Conservation (phyloP, 2,113 vertebrate species). For the Trogon surrucura region DNA sequence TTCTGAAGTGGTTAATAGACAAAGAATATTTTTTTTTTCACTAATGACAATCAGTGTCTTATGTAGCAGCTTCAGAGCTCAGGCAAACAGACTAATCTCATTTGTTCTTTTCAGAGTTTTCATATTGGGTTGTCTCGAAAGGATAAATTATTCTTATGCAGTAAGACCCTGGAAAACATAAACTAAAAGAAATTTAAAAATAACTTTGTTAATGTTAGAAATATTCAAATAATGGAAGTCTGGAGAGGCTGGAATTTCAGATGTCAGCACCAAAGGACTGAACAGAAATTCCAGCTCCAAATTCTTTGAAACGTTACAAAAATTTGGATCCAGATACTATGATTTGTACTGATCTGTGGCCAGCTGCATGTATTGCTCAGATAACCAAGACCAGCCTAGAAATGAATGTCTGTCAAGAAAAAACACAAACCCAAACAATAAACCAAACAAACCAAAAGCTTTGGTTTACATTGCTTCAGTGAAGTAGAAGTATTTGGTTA, state of each 20-base stretch:
- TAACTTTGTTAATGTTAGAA: neutral
- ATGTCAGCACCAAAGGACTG: neutral
- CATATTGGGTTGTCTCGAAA: neutral
- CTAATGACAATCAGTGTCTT: slow-evolving; percentile 11
- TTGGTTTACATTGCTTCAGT: neutral
- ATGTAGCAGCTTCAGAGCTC: neutral
- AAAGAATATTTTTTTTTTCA: slow-evolving; percentile 33
- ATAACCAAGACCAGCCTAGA: neutral
- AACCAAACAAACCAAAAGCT: neutral
- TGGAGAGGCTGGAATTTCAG: neutral
- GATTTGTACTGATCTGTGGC: neutral
- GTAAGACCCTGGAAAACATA: neutral
- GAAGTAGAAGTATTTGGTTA: neutral
- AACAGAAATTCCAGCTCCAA: neutral
- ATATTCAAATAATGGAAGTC: neutral
- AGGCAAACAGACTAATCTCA: neutral
- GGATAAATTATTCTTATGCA: neutral
- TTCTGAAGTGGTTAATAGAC: slow-evolving; percentile 23
- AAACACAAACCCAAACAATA: neutral
- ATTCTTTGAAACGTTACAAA: neutral
- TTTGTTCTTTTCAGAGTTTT: neutral
- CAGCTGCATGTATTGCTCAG: neutral
- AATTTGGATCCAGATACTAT: neutral
- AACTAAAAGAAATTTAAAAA: neutral
- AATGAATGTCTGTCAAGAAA: neutral